Evolutionary conservation across 2,797 vertebrate species (phyloP).

Genomic region (Odontamblyopus lacepedii): DNA sequence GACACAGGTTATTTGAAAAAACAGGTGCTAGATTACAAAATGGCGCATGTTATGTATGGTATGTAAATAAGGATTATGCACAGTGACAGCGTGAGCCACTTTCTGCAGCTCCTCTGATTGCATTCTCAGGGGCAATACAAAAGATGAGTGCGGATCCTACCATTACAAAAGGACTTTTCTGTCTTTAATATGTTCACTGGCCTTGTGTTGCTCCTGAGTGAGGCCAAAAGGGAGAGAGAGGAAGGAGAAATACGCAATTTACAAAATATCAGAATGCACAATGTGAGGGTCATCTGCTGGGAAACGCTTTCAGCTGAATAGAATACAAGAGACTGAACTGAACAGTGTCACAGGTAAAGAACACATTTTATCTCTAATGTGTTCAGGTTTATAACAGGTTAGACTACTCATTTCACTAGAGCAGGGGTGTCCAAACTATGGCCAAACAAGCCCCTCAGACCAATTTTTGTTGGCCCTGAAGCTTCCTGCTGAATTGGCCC

Average conservation of each 20-base stretch:
- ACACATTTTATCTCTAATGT: background rate
- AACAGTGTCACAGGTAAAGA: no score
- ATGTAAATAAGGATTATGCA: background rate
- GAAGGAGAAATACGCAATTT: background rate
- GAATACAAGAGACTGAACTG: background rate
- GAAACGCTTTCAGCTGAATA: background rate
- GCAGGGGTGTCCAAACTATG: no score
- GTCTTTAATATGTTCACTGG: slow-evolving; percentile 2
- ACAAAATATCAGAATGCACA: background rate
- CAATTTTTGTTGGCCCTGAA: no score
- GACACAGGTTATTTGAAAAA: background rate
- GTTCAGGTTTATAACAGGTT: background rate
- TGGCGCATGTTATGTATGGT: background rate
- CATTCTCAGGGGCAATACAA: background rate
- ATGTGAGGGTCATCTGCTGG: background rate
- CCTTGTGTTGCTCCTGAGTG: background rate
- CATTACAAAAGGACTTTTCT: background rate
- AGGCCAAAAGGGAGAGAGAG: background rate
- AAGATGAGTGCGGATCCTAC: background rate
- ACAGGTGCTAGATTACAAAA: background rate
- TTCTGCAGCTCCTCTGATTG: background rate
- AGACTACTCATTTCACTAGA: no score
- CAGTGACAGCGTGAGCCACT: background rate
- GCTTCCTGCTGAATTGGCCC: no score
- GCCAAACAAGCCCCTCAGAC: no score